Evolutionary conservation across 2,797 vertebrate genomes (phyloP).

Genomic region (Sphaeramia orbicularis): DNA sequence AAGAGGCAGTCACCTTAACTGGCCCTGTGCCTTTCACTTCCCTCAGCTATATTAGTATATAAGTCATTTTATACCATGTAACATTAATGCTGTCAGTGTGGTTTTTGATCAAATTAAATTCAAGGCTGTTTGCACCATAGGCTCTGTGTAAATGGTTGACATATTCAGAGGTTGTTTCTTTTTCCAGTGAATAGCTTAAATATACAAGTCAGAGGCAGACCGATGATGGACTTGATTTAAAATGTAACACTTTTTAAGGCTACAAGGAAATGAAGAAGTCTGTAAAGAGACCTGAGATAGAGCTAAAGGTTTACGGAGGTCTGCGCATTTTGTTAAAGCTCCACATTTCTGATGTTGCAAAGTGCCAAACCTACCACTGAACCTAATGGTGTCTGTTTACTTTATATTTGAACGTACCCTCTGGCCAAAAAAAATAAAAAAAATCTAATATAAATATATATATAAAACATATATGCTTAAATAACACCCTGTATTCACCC

Average conservation of each 20-base stretch:
- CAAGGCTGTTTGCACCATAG: neutral
- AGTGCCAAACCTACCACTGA: too few species aligned
- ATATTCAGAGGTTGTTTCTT: neutral
- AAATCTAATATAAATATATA: too few species aligned
- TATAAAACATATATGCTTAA: too few species aligned
- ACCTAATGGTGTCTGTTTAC: too few species aligned
- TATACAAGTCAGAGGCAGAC: conserved; percentile 1
- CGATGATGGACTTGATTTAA: neutral
- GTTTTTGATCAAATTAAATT: conserved; percentile 21
- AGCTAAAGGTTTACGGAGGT: conserved; percentile 16
- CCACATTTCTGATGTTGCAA: too few species aligned
- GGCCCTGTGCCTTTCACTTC: conserved; percentile 12
- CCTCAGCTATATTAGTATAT: conserved; percentile 4
- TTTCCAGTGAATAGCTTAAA: conserved; percentile 13
- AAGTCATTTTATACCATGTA: conserved; percentile 9
- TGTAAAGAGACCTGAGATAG: conserved; percentile 1
- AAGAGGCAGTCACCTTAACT: conserved; percentile 43
- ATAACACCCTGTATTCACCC: too few species aligned
- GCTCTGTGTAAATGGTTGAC: neutral
- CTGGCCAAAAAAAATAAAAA: too few species aligned
- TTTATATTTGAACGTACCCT: too few species aligned
- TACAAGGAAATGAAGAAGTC: neutral
- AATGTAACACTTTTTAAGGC: neutral
- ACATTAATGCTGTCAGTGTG: neutral
- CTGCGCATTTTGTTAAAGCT: too few species aligned